Percentiles rank a stretch among this genome's conserved stretches.
Evolutionary conservation across 2,113 vertebrate species (phyloP).

Genomic region (Rostratula benghalensis): DNA sequence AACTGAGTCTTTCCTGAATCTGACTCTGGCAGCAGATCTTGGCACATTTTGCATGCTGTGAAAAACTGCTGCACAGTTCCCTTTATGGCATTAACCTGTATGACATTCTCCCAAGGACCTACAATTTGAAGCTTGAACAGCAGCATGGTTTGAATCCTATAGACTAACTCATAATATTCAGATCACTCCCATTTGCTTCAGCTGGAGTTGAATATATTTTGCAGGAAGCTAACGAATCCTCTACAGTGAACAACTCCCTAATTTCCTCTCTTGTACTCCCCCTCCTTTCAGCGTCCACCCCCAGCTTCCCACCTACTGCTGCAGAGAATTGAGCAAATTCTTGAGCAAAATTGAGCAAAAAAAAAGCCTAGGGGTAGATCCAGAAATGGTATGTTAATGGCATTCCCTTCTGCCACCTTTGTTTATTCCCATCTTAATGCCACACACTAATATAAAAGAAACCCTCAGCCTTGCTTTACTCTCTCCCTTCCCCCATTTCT

Average conservation of each 20-base stretch:
- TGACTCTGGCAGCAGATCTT: neutral
- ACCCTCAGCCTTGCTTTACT: neutral
- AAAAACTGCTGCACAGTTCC: neutral
- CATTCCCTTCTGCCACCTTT: conserved; percentile 19
- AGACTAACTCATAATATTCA: neutral
- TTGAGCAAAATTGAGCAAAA: neutral
- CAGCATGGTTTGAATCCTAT: neutral
- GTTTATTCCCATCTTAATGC: neutral
- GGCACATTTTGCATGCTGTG: neutral
- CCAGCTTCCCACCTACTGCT: neutral
- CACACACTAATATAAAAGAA: neutral
- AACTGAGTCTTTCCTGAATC: neutral
- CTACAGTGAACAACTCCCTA: neutral
- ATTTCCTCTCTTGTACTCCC: neutral
- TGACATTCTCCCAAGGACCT: neutral
- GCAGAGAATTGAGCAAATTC: neutral
- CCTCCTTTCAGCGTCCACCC: neutral
- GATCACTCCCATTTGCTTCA: neutral
- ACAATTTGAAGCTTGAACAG: neutral
- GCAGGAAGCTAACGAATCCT: neutral
- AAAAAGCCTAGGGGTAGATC: neutral
- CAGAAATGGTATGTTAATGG: neutral
- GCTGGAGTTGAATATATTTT: neutral
- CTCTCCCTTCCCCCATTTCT: conserved; percentile 1
- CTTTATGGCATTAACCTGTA: neutral